Conservation (phyloP, 2,797 vertebrate genomes). For the Crocidura indochinensis region DNA sequence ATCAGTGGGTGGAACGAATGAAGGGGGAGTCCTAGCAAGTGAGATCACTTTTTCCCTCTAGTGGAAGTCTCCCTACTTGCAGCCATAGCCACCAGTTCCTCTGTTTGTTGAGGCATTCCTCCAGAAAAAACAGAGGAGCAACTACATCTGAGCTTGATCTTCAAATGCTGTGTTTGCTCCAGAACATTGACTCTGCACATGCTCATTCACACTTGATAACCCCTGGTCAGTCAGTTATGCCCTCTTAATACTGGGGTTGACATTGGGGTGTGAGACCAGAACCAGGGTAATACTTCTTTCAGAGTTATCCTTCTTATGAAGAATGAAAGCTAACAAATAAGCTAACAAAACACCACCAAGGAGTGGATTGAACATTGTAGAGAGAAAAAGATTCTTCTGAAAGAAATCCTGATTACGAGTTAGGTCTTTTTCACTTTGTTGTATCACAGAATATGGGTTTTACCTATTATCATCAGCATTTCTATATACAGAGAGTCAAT, state of each 20-base stretch:
- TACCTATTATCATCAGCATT: constrained; percentile 11
- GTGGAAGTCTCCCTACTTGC: constrained; percentile 39
- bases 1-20: constrained; percentile 47
- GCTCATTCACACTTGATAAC: not conserved
- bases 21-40: not conserved
- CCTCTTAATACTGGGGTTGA: too few species aligned
- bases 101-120: constrained; percentile 35
- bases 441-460: not conserved
- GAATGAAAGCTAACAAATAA: not conserved
- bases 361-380: not conserved
- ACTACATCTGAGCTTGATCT: not conserved
- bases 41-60: constrained; percentile 54
- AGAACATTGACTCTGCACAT: not conserved
- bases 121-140: constrained; percentile 13
- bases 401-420: constrained; percentile 51
- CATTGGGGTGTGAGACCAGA: not conserved
- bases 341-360: not conserved
- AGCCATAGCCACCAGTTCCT: constrained; percentile 8
- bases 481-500: constrained; percentile 26
- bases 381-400: not conserved
- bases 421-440: constrained; percentile 46
- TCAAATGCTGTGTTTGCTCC: constrained; percentile 23
- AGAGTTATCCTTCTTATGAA: not conserved
- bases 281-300: not conserved
- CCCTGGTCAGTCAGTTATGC: not conserved